A percentile compares a stretch with the other conserved stretches of the same genome.
These are phyloP conservation scores for Ethmia dodecea DNA, from an alignment of 2,888 invertebrate species.

Conservation along the genomic window DNA sequence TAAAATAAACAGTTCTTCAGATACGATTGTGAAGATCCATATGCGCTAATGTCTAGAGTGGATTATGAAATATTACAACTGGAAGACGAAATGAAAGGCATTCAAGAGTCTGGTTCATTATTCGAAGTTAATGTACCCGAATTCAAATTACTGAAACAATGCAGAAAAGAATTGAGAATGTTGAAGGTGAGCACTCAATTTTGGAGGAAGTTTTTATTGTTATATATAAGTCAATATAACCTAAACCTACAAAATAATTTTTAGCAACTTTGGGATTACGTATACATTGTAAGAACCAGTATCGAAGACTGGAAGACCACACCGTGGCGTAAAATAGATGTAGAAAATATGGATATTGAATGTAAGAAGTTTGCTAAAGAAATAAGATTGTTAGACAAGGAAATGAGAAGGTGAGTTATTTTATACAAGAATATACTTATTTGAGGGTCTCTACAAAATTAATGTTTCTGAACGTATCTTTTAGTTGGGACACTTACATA, in stretches of 20 bases:
- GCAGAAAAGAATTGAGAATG: conserved; percentile 92
- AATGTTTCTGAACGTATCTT: conserved; percentile 13
- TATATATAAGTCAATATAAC: too few species aligned
- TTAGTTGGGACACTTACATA: conserved; percentile 91
- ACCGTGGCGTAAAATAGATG: conserved; percentile 97
- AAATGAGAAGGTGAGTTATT: conserved; percentile 84
- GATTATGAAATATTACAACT: conserved; percentile 87
- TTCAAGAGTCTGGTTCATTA: conserved; percentile 93
- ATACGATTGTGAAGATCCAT: conserved; percentile 85
- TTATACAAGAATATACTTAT: too few species aligned
- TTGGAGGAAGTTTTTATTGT: too few species aligned
- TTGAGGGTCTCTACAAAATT: too few species aligned
- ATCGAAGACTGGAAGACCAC: conserved; percentile 98
- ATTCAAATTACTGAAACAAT: conserved; percentile 94
- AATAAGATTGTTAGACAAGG: conserved; percentile 93
- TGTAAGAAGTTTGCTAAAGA: conserved; percentile 98
- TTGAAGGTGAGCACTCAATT: conserved; percentile 88
- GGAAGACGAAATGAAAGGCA: conserved; percentile 90
- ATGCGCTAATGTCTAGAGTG: conserved; percentile 85
- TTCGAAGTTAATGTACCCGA: conserved; percentile 98
- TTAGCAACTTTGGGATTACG: conserved; percentile 97
- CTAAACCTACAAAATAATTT: too few species aligned
- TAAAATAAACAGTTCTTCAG: conserved; percentile 83
- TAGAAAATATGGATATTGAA: conserved; percentile 99
- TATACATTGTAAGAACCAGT: conserved; percentile 91